Evolutionary conservation across 1,140 invertebrate species (phyloP), one percentile per base, ranked within the genome.

Genomic region (Apocrypta bakeri): DNA sequence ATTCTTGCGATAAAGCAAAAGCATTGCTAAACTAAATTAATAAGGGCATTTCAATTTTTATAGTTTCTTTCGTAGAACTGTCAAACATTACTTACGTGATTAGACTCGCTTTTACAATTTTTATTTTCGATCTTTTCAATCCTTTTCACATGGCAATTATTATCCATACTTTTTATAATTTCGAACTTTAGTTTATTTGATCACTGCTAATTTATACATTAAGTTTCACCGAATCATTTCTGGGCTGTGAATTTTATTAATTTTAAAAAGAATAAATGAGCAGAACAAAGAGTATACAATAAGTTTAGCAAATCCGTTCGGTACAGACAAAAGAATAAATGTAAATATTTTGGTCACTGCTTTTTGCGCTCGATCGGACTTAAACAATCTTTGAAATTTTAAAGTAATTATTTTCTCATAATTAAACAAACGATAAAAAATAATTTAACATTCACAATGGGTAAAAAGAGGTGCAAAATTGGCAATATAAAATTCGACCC

Each of bases 401-500:
- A 21, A 56, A 56, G 48, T 56, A n/a, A 17, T 37, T 14, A 56
- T 56, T n/a, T 2, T 6, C 17, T 56, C 17, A 56, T 17, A 56
- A n/a, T n/a, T n/a, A n/a, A n/a, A n/a, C n/a, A n/a, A 56, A 21
- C 7, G 8, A 56, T 56, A 56, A 17, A 17, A 17, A 56, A n/a
- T 56, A 21, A 56, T 56, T 61, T 25, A 37, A 1, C 1, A 33
- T 33, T 79, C 31, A 82, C 78, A 81, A 83, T 86, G 83, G 66
- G 64, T 24, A n/a, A 72, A 33, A 71, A 66, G 24, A 24, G 8
- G 74, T 66, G 14, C 14, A 11, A 82, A 83, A 69, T 27, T 25
- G 37, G n/a, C 42, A 42, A 8, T 71, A 6, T 61, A 24, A 81
- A 80, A 56, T 72, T 83, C 81, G 73, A 84, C 66, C 83, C 78